phyloP scores from a whole-genome alignment of 2,113 vertebrate species.

The Spea multiplicata region DNA sequence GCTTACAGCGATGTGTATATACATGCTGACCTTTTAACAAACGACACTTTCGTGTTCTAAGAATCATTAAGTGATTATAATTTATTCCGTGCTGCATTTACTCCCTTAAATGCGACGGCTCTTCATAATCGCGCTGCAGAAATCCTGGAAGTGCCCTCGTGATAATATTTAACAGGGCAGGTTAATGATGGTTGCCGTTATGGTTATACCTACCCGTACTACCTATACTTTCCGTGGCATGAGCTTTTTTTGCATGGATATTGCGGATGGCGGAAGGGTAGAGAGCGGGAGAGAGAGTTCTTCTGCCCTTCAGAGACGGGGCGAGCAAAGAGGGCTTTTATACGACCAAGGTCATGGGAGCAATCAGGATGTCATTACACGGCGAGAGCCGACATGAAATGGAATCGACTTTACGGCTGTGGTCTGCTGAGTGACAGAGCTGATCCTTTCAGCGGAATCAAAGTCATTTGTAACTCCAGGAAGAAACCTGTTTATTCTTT shows the following conservation, averaged over 20 bases:
- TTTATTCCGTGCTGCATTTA: too few species aligned
- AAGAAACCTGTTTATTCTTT: conserved; percentile 37
- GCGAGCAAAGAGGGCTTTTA: conserved; percentile 20
- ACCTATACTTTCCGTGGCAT: neutral
- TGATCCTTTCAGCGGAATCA: conserved; percentile 10
- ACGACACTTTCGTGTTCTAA: too few species aligned
- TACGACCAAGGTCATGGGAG: conserved; percentile 40
- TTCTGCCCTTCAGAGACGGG: conserved; percentile 3
- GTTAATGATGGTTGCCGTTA: conserved; percentile 20
- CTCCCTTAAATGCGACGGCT: neutral
- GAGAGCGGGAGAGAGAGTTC: neutral
- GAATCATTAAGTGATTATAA: too few species aligned
- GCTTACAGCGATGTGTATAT: too few species aligned
- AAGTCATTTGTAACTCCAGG: conserved; percentile 40
- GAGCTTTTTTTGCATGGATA: conserved; percentile 39
- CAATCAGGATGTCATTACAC: conserved; percentile 44
- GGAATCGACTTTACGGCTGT: conserved; percentile 38
- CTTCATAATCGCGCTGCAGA: conserved; percentile 1
- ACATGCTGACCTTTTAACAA: too few species aligned
- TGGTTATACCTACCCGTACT: conserved; percentile 13
- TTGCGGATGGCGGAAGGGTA: neutral
- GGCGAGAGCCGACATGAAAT: conserved; percentile 30
- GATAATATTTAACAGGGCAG: conserved; percentile 26
- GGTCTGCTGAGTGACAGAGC: conserved; percentile 32
- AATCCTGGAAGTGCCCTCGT: conserved; percentile 19